Evolutionary conservation across 2,888 invertebrate species (phyloP).

Genomic region (Actias luna): DNA sequence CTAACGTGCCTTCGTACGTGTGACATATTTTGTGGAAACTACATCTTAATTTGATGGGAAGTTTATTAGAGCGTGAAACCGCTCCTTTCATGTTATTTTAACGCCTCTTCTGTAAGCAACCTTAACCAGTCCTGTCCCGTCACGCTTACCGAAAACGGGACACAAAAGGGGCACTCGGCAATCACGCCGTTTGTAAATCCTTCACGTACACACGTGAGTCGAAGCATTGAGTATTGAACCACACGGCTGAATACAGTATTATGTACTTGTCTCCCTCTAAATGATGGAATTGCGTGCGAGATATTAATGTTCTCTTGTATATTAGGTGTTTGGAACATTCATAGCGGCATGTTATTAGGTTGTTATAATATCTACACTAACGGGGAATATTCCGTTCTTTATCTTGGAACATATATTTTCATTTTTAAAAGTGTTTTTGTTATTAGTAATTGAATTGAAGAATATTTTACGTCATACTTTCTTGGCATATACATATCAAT

Average conservation of each 20-base stretch:
- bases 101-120: conserved; percentile 17
- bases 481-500: no score
- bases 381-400: neutral
- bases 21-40: no score
- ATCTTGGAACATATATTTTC: neutral
- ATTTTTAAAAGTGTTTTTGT: no score
- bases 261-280: conserved; percentile 41
- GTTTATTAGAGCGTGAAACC: neutral
- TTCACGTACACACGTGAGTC: conserved; percentile 34
- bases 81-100: neutral
- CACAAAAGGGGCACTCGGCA: conserved; percentile 29
- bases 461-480: no score
- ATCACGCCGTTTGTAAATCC: conserved; percentile 39
- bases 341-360: neutral
- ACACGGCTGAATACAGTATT: conserved; percentile 47
- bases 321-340: neutral
- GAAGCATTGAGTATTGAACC: conserved; percentile 43
- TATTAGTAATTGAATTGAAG: no score
- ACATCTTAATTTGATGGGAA: neutral
- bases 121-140: conserved; percentile 36
- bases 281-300: conserved; percentile 25
- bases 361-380: neutral
- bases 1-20: no score
- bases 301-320: conserved; percentile 19
- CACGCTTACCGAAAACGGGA: conserved; percentile 28